Evolutionary conservation across 2,888 invertebrate species (phyloP).

Genomic region (Orthonevra nobilis): DNA sequence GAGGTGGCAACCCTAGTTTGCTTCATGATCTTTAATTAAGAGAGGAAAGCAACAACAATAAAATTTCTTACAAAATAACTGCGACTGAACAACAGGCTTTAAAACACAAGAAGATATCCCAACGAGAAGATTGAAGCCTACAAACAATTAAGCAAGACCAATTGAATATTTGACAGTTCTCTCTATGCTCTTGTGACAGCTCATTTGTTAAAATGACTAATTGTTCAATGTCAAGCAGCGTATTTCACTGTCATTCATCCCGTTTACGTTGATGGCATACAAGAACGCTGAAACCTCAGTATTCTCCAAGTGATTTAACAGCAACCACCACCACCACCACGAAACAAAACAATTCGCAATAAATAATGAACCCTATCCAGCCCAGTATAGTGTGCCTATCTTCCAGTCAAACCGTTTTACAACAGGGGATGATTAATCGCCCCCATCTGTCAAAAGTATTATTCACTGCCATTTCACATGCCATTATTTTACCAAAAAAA

Average conservation of each 20-base stretch:
- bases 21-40: no score
- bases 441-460: slow-evolving; percentile 62
- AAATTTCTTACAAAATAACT: no score
- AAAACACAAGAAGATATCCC: no score
- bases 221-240: slow-evolving; percentile 40
- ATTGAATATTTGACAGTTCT: slow-evolving; percentile 30
- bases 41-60: no score
- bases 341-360: slow-evolving; percentile 39
- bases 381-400: slow-evolving; percentile 36
- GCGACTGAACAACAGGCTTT: no score
- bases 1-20: no score
- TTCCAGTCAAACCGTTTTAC: slow-evolving; percentile 27
- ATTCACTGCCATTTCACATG: slow-evolving; percentile 59
- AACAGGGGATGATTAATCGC: slow-evolving; percentile 55
- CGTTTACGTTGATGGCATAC: slow-evolving; percentile 40
- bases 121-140: no score
- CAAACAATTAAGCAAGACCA: background rate
- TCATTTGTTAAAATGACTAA: slow-evolving; percentile 54
- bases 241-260: slow-evolving; percentile 43
- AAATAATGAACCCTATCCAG: slow-evolving; percentile 53
- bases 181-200: background rate
- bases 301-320: slow-evolving; percentile 6
- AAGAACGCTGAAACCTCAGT: slow-evolving; percentile 27
- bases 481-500: slow-evolving; percentile 53
- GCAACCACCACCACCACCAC: background rate